Percentiles rank a stretch among this genome's conserved stretches.
phyloP scores from a whole-genome alignment of 2,888 invertebrate genomes.

The Tribolium freemani region DNA sequence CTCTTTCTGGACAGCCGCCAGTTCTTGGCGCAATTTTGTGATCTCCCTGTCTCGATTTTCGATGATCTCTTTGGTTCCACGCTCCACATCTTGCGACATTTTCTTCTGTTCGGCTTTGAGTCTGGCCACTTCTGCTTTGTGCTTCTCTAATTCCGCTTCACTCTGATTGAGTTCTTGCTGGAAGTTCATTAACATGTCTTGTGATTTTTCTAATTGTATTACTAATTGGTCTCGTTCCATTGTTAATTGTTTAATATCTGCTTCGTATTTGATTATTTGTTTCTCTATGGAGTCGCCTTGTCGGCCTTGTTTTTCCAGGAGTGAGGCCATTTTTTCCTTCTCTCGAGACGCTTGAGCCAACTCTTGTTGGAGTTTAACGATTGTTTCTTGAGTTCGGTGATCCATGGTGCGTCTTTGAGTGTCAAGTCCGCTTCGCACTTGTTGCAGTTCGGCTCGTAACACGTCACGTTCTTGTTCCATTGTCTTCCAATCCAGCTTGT shows the following conservation, averaged over 20 bases:
- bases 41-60: slow-evolving; percentile 81
- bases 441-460: slow-evolving; percentile 78
- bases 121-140: slow-evolving; percentile 83
- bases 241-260: slow-evolving; percentile 87
- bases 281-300: slow-evolving; percentile 88
- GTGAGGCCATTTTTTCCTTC: slow-evolving; percentile 82
- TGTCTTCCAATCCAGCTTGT: slow-evolving; percentile 78
- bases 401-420: slow-evolving; percentile 77
- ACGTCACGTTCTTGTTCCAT: slow-evolving; percentile 83
- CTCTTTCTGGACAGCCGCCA: slow-evolving; percentile 76
- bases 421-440: slow-evolving; percentile 75
- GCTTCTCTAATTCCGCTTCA: slow-evolving; percentile 85
- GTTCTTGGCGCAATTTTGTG: slow-evolving; percentile 77
- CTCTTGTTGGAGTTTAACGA: slow-evolving; percentile 81
- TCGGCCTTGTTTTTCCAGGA: slow-evolving; percentile 83
- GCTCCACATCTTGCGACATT: slow-evolving; percentile 79
- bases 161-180: slow-evolving; percentile 89
- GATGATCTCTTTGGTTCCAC: slow-evolving; percentile 79
- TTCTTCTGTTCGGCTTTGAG: slow-evolving; percentile 81
- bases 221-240: slow-evolving; percentile 90
- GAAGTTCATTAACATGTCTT: slow-evolving; percentile 94
- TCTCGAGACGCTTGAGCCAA: slow-evolving; percentile 80
- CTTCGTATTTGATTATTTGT: slow-evolving; percentile 86
- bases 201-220: slow-evolving; percentile 91
- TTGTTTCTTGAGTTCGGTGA: slow-evolving; percentile 80